Evolutionary conservation across 2,888 invertebrate genomes (phyloP).

Genomic region (Empis stercorea): DNA sequence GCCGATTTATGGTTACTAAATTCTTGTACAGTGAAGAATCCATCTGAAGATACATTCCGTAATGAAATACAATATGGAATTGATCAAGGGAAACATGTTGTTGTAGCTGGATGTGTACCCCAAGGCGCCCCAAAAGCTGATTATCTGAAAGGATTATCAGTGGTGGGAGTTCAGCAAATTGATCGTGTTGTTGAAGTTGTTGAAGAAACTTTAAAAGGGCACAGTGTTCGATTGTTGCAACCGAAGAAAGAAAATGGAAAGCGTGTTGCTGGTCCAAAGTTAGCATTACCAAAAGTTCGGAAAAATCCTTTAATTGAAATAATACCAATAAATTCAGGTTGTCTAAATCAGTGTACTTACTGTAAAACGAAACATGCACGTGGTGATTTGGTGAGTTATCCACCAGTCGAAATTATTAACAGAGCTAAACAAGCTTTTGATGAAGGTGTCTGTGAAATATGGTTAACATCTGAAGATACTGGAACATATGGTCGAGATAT

Average conservation of each 20-base stretch:
- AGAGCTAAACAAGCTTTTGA: slow-evolving; percentile 74
- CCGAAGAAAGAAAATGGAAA: slow-evolving; percentile 66
- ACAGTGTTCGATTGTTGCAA: slow-evolving; percentile 64
- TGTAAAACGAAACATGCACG: slow-evolving; percentile 97
- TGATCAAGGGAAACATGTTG: slow-evolving; percentile 64
- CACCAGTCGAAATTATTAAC: slow-evolving; percentile 75
- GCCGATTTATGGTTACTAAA: slow-evolving; percentile 94
- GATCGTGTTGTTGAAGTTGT: slow-evolving; percentile 95
- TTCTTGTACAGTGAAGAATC: slow-evolving; percentile 90
- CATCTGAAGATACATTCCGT: slow-evolving; percentile 86
- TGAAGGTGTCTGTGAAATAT: slow-evolving; percentile 92
- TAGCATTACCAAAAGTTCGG: slow-evolving; percentile 84
- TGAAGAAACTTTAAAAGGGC: slow-evolving; percentile 90
- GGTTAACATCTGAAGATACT: slow-evolving; percentile 96
- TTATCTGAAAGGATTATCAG: slow-evolving; percentile 54
- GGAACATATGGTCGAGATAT: slow-evolving; percentile 96
- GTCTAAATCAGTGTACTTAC: slow-evolving; percentile 96
- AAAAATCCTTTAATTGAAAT: slow-evolving; percentile 95
- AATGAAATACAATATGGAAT: slow-evolving; percentile 74
- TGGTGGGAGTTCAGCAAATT: slow-evolving; percentile 98
- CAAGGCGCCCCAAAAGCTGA: slow-evolving; percentile 74
- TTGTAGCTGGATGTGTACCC: slow-evolving; percentile 96
- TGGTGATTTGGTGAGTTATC: slow-evolving; percentile 91
- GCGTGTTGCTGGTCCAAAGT: slow-evolving; percentile 74
- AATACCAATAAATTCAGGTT: slow-evolving; percentile 90